Percentiles rank a stretch among this genome's conserved stretches.
These are phyloP conservation scores for Drosophila nr. perissopoda DNA, from an alignment of 2,888 invertebrate species.

Conservation along the genomic window DNA sequence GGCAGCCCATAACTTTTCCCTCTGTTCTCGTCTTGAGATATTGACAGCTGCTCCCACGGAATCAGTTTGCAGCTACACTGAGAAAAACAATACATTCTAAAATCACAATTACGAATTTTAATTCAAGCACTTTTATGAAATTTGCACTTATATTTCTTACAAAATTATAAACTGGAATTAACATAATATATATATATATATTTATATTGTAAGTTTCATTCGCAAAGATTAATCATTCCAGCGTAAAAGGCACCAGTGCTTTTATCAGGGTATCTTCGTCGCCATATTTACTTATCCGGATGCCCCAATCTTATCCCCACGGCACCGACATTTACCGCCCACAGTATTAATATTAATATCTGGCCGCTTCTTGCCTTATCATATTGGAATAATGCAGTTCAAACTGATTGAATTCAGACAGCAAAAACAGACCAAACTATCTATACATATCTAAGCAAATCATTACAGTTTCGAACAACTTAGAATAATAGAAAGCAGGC, in stretches of 20 bases:
- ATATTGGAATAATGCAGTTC: neutral
- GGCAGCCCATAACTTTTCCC: constrained; percentile 1
- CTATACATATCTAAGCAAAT: neutral
- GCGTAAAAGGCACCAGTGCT: constrained; percentile 87
- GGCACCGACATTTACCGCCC: constrained; percentile 94
- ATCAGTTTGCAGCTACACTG: constrained; percentile 1
- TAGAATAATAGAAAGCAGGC: neutral
- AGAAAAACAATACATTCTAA: neutral
- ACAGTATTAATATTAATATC: constrained; percentile 85
- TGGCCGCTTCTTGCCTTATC: constrained; percentile 89
- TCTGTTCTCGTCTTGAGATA: constrained; percentile 1
- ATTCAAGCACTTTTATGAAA: neutral
- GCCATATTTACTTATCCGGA: constrained; percentile 92
- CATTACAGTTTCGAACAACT: neutral
- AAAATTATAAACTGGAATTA: neutral
- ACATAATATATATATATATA: neutral
- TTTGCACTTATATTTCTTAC: neutral
- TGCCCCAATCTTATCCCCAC: constrained; percentile 87
- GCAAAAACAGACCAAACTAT: neutral
- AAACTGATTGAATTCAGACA: neutral
- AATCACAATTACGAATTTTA: neutral
- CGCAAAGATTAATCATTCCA: neutral
- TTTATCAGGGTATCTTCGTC: constrained; percentile 86
- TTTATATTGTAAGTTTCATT: neutral
- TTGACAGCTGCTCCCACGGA: constrained; percentile 11